Conservation (phyloP, 30 jellyfish, hydroid and myxozoan genomes). For the Sanderia malayensis region DNA sequence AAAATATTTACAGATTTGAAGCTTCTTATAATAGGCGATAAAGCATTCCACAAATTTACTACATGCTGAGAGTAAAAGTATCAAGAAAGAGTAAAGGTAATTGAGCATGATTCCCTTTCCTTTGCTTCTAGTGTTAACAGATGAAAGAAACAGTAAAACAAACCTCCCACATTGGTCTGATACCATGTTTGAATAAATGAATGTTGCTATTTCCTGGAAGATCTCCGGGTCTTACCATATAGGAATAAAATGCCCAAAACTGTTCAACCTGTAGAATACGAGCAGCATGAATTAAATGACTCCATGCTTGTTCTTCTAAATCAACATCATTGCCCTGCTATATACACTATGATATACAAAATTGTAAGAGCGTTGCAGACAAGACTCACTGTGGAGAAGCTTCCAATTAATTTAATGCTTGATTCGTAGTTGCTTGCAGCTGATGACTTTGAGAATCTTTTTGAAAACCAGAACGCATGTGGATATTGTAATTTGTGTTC, state of each 20-base stretch:
- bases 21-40: no score
- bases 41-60: no score
- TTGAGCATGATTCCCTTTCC: no score
- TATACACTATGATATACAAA: no score
- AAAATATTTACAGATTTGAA: no score
- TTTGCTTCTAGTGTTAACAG: no score
- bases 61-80: no score
- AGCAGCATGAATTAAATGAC: no score
- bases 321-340: no score
- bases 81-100: no score
- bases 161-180: slow-evolving; percentile 99
- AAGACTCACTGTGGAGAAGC: slow-evolving; percentile 85
- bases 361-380: no score
- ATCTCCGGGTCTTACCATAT: slow-evolving; percentile 98
- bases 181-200: slow-evolving; percentile 94
- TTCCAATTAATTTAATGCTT: slow-evolving; percentile 87
- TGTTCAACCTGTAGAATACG: slow-evolving; percentile 89
- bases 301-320: not conserved
- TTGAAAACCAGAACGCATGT: slow-evolving; percentile 93
- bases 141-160: no score
- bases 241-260: slow-evolving; percentile 89
- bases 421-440: slow-evolving; percentile 77
- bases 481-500: slow-evolving; percentile 87
- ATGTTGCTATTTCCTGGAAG: slow-evolving; percentile 95
- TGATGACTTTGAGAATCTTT: slow-evolving; percentile 67